Evolutionary conservation across 1,140 invertebrate genomes (phyloP).

Genomic region (Charaxes varanes): DNA sequence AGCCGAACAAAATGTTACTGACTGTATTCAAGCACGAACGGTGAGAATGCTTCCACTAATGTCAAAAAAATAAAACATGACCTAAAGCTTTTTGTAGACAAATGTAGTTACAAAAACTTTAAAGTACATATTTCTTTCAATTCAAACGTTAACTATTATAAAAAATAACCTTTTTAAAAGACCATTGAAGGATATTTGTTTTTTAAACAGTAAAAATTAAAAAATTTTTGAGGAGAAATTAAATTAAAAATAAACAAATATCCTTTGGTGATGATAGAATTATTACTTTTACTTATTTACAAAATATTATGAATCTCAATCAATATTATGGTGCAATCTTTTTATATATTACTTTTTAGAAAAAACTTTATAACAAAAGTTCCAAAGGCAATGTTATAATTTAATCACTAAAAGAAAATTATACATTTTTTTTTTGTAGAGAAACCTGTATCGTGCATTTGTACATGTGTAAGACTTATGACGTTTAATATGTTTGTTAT

Average conservation of each 20-base stretch:
- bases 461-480: conserved; percentile 55
- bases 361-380: background rate
- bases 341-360: background rate
- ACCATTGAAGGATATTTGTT: conserved; percentile 2
- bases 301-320: no score
- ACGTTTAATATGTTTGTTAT: conserved; percentile 7
- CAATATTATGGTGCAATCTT: no score
- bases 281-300: background rate
- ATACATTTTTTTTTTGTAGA: no score
- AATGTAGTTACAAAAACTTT: conserved; percentile 26
- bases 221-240: background rate
- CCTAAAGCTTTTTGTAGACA: conserved; percentile 38
- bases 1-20: conserved; percentile 72
- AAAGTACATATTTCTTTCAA: conserved; percentile 42
- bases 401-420: no score
- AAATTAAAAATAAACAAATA: conserved; percentile 5
- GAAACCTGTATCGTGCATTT: conserved; percentile 53
- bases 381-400: no score
- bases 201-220: background rate
- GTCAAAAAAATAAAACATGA: conserved; percentile 31
- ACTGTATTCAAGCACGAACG: conserved; percentile 71
- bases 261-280: background rate
- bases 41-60: conserved; percentile 74
- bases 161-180: conserved; percentile 1
- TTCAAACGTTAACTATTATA: background rate